phyloP scores from a whole-genome alignment of 2,888 invertebrate genomes.

The Macroteleia sp. region DNA sequence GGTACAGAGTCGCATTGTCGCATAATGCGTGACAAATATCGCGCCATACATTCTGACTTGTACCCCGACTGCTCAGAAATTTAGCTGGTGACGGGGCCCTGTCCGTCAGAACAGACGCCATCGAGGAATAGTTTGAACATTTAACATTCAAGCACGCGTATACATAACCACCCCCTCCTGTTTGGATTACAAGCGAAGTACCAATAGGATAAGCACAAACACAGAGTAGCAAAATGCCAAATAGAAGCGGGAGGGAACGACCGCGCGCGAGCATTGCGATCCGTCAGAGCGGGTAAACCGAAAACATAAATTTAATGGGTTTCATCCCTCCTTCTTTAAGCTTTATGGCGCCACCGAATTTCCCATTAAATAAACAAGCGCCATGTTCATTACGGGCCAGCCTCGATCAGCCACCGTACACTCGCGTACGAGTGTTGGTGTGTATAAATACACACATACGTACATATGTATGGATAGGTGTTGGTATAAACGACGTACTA shows the following conservation, averaged over 20 bases:
- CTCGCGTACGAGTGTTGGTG: conserved; percentile 26
- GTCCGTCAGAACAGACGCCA: conserved; percentile 70
- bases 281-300: conserved; percentile 84
- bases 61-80: conserved; percentile 70
- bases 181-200: conserved; percentile 75
- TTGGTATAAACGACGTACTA: conserved; percentile 40
- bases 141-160: conserved; percentile 69
- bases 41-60: conserved; percentile 38
- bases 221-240: conserved; percentile 62
- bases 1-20: conserved; percentile 17
- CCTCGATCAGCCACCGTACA: conserved; percentile 65
- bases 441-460: not conserved
- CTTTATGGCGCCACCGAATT: conserved; percentile 84
- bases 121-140: conserved; percentile 49
- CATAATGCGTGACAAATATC: conserved; percentile 30
- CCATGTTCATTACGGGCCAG: conserved; percentile 79
- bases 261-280: conserved; percentile 81
- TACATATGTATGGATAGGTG: conserved; percentile 39
- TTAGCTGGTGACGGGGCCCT: conserved; percentile 76
- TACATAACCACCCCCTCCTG: conserved; percentile 64
- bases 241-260: conserved; percentile 67
- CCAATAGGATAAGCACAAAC: conserved; percentile 64
- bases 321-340: conserved; percentile 80
- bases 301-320: conserved; percentile 83
- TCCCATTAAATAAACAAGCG: conserved; percentile 84